Evolutionary conservation across 2,113 vertebrate genomes (phyloP).

Genomic region (Athene noctua): DNA sequence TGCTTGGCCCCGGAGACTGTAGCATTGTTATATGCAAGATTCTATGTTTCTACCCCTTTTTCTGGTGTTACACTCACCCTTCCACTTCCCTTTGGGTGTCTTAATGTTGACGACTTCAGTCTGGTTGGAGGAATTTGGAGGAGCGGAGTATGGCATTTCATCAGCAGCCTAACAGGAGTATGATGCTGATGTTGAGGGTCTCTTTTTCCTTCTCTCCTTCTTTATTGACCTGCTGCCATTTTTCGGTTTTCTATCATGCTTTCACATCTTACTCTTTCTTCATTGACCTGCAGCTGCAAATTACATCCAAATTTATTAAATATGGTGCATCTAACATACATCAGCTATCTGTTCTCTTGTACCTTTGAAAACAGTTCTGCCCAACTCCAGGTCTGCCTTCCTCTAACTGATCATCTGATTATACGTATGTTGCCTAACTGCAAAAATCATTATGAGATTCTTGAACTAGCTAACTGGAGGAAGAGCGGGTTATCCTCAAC

Average conservation of each 20-base stretch:
- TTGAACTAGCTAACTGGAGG: background rate
- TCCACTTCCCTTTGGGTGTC: background rate
- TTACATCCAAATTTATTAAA: background rate
- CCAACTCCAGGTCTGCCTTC: background rate
- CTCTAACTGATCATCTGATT: background rate
- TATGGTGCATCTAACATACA: background rate
- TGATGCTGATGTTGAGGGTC: background rate
- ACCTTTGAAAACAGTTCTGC: background rate
- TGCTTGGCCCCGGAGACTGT: too few relatives aligned
- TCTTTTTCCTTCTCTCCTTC: background rate
- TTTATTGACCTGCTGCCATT: background rate
- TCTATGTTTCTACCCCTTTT: background rate
- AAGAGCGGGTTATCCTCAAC: background rate
- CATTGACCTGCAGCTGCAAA: background rate
- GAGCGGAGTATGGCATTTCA: background rate
- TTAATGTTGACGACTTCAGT: background rate
- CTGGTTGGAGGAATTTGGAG: background rate
- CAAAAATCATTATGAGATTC: background rate
- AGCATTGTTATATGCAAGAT: too few relatives aligned
- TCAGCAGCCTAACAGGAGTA: background rate
- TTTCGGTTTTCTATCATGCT: background rate
- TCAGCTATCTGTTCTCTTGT: background rate
- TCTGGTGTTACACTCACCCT: background rate
- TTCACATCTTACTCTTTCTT: background rate
- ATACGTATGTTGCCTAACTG: background rate